phyloP scores from a whole-genome alignment of 1,140 invertebrate species.

The Euwallacea fornicatus region DNA sequence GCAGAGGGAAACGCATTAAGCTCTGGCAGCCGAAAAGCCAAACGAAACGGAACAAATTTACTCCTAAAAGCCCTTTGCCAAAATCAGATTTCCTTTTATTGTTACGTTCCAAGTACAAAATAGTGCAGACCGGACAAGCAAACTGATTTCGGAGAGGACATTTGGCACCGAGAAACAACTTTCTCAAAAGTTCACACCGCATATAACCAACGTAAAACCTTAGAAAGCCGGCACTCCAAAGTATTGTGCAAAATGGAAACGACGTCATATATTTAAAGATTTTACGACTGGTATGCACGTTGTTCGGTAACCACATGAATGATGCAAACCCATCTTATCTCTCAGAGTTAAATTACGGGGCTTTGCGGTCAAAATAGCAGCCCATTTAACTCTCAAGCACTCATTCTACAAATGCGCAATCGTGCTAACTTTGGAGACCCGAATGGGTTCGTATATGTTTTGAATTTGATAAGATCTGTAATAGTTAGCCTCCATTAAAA shows the following conservation, averaged over 20 bases:
- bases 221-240: slow-evolving; percentile 27
- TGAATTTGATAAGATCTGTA: too few relatives aligned
- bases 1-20: too few relatives aligned
- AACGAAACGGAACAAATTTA: too few relatives aligned
- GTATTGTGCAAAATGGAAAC: slow-evolving; percentile 31
- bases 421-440: neutral
- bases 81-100: too few relatives aligned
- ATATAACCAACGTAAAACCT: slow-evolving; percentile 18
- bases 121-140: too few relatives aligned
- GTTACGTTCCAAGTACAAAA: too few relatives aligned
- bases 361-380: slow-evolving; percentile 30
- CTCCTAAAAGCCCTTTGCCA: too few relatives aligned
- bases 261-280: slow-evolving; percentile 24
- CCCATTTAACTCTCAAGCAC: slow-evolving; percentile 24
- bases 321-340: slow-evolving; percentile 33
- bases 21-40: too few relatives aligned
- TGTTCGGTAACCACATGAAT: slow-evolving; percentile 32
- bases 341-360: slow-evolving; percentile 27
- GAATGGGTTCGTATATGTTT: too few relatives aligned
- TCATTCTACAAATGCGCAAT: slow-evolving; percentile 23
- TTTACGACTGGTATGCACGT: slow-evolving; percentile 21
- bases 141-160: neutral
- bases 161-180: slow-evolving; percentile 12
- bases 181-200: slow-evolving; percentile 19
- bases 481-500: too few relatives aligned